Base-by-base conservation (phyloP, 92 coral and sea anemone genomes). In the Montipora capitata region DNA sequence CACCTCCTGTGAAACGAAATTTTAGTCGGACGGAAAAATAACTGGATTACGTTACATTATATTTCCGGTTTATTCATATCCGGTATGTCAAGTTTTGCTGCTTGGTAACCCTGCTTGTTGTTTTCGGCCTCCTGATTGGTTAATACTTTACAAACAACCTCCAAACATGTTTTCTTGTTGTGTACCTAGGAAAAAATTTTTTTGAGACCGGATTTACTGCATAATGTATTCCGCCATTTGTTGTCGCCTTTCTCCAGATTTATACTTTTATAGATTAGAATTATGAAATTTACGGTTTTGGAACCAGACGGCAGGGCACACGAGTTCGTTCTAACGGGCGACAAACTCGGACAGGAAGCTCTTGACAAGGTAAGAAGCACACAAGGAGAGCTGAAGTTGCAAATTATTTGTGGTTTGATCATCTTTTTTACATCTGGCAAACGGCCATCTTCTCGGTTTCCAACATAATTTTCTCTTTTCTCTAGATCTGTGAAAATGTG, bases 261-360 rank as follows among this genome's bases (percentile, higher is more conserved):
- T 6, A 9, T 3, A 72, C 61, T 48, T 73, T 61, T 10, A 2
- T 15, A 45, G 72, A 17, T 38, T 58, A 54, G 11, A 44, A 73
- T 38, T 83, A 98, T 98, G 99, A 98, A 92, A 94, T 96, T 95
- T 86, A 72, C 91, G 59, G 94, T 98, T 69, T 52, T 89, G 39
- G 99, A 98, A 77, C 95, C 99, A 78, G 93, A 93, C 85, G 98
- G 98, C 49, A 94, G 78, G 72, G 84, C 92, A 72, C 97, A 98
- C 85, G 99, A 98, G 78, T 94, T 98, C 71, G 94, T 93, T 44
- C 93, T 98, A 61, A 95, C 98, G 1, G 83, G 97, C 69, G 97
- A 98, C 76, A 96, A 97, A 65, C 92, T 94, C 18, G 99, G 99
- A 57, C 98, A 98, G 89, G 94, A 96, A 58, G 94, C 91, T 91